Conservation (phyloP, 2,797 vertebrate genomes). For the Tinamus major region DNA sequence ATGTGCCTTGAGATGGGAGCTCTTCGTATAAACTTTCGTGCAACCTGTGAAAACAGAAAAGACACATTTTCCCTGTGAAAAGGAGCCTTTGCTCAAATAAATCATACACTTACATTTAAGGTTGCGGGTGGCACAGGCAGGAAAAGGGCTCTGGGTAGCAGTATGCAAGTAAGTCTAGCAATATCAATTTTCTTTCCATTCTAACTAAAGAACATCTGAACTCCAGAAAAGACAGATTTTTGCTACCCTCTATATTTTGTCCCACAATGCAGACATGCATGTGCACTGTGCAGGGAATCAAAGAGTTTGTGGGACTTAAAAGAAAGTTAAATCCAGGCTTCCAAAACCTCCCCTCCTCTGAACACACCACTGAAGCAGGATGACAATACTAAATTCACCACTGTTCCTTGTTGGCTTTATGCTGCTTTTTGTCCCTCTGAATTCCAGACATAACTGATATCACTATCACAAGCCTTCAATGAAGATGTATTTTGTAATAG, state of each 20-base stretch:
- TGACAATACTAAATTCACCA: background rate
- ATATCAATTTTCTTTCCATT: background rate
- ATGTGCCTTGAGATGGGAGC: slow-evolving; percentile 94
- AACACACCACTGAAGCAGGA: background rate
- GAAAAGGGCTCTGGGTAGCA: background rate
- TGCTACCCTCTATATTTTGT: background rate
- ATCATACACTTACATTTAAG: background rate
- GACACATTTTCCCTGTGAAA: background rate
- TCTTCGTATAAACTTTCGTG: slow-evolving; percentile 95
- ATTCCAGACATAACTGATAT: background rate
- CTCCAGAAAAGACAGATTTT: background rate
- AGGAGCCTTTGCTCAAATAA: background rate
- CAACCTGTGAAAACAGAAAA: slow-evolving; percentile 81
- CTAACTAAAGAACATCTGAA: background rate
- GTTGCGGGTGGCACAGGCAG: background rate
- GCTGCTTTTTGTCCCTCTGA: background rate
- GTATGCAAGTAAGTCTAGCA: background rate
- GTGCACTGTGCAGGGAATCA: background rate
- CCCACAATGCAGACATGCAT: background rate
- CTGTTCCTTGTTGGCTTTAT: background rate
- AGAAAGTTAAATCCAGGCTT: background rate
- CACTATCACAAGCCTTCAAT: background rate
- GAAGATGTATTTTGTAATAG: background rate
- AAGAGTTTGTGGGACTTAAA: background rate
- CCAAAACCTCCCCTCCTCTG: background rate